Percentiles rank a stretch among this genome's conserved stretches.
Conservation (phyloP, 2,797 vertebrate species). For the Poecilia picta region DNA sequence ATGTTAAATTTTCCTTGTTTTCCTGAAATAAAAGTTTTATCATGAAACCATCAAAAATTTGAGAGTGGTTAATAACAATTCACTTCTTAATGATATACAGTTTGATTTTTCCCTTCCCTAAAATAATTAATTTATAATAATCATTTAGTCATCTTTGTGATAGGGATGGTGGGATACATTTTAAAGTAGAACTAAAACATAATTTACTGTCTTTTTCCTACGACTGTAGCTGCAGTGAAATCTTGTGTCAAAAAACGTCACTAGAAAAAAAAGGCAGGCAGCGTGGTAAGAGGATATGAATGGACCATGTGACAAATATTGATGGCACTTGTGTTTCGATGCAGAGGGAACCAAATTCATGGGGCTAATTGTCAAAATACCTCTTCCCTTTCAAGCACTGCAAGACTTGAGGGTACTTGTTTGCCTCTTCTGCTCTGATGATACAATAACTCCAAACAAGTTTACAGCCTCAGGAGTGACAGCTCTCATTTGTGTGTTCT, state of each 20-base stretch:
- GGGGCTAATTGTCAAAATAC: constrained; percentile 78
- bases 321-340: constrained; percentile 70
- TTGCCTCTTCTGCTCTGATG: constrained; percentile 77
- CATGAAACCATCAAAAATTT: background rate
- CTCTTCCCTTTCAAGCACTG: constrained; percentile 65
- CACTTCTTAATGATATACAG: background rate
- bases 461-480: constrained; percentile 73
- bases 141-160: background rate
- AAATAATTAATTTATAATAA: background rate
- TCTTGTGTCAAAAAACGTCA: constrained; percentile 25
- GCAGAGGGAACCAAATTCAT: constrained; percentile 71
- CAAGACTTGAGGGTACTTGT: constrained; percentile 80
- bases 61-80: background rate
- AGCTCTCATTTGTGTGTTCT: constrained; percentile 61
- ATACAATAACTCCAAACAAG: constrained; percentile 78
- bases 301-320: constrained; percentile 66
- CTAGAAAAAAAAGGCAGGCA: constrained; percentile 31
- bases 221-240: background rate
- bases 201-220: background rate
- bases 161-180: background rate
- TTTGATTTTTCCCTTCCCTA: background rate
- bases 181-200: background rate
- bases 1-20: background rate
- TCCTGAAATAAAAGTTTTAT: background rate
- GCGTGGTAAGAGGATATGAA: constrained; percentile 35